Evolutionary conservation across 2,797 vertebrate genomes (phyloP), one percentile per base, ranked within the genome.

Genomic region (Chelidonichthys spinosus): DNA sequence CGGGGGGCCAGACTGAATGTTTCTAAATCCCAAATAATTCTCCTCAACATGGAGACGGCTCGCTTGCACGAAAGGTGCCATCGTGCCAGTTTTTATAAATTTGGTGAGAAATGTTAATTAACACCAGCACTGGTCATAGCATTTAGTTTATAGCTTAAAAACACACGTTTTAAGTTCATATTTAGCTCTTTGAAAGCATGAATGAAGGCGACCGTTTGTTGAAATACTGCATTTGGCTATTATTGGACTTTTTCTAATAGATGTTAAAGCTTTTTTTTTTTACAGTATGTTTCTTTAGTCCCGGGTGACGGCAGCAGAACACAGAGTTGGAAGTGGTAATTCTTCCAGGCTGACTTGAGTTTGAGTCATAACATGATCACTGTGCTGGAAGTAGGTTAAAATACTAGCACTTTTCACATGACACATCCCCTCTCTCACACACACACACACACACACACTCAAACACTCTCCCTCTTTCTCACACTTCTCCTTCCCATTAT

Each of bases 301-400:
- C 15, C 4, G 33, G 0, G 15, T 62, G 54, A 64, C n/a, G 7
- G 17, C 15, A 52, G 18, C 49, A 25, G 25, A 68, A 35, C 52
- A 52, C 11, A 13, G 4, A 49, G 52, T 42, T 44, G 68, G 39
- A 74, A 58, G 58, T n/a, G 32, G 59, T 49, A 33, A 63, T 54
- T 79, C 75, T 73, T 78, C 72, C 70, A 36, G 64, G 63, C 56
- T 65, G 40, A 66, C 11, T 59, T 52, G 18, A 40, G 59, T 32
- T 43, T n/a, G 18, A 76, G 39, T 68, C 35, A 61, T 64, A 64
- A 80, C 55, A 50, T 47, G 49, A 81, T 72, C 76, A 72, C 54
- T 78, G 77, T 77, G 72, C 49, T 84, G 74, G 79, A 91, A 91
- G 87, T 92, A 90, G 87, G 87, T 90, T 91, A 88, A 83, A 85